Evolutionary conservation across 2,888 invertebrate species (phyloP), one percentile per base, ranked within the genome.

Genomic region (Plagiodera versicolora): DNA sequence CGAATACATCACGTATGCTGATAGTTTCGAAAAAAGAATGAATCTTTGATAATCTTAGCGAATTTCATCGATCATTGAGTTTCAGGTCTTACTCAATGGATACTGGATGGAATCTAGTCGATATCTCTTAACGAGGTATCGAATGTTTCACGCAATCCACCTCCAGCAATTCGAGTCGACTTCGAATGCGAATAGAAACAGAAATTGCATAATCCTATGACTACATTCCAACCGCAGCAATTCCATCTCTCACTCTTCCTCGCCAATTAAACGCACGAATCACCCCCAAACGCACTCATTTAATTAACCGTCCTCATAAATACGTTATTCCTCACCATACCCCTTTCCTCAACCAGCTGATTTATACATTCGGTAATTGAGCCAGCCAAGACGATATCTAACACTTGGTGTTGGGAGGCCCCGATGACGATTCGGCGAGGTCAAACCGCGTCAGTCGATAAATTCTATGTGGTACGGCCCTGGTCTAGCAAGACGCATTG

Each of bases 381-480:
- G 63, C 61, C 59, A 60, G 55, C 44, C 48, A 39, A 51, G 58
- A 60, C 55, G 61, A 63, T 65, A 60, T 64, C 63, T 61, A 66
- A 66, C 66, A 64, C 62, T 66, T 51, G 64, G 59, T 52, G 66
- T 66, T 58, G 44, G 56, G 55, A 58, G 54, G 58, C 57, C 63
- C 61, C 60, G 69, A 65, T 69, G 72, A 70, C 70, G 70, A 69
- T 69, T 67, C 61, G 61, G 65, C 64, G 61, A 61, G 60, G 66
- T 61, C 63, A 67, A 67, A 71, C 72, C 74, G 65, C 72, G 70
- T 66, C 60, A 69, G 75, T 75, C 76, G 74, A 77, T 77, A 77
- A 77, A 77, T 77, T 76, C 72, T 74, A 71, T 74, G 71, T 74
- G 74, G 74, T 74, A 75, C 74, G 71, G 72, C 67, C 71, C 72